Evolutionary conservation across 2,797 vertebrate genomes (phyloP), one percentile per base, ranked within the genome.

Genomic region (Onychomys leucogaster): DNA sequence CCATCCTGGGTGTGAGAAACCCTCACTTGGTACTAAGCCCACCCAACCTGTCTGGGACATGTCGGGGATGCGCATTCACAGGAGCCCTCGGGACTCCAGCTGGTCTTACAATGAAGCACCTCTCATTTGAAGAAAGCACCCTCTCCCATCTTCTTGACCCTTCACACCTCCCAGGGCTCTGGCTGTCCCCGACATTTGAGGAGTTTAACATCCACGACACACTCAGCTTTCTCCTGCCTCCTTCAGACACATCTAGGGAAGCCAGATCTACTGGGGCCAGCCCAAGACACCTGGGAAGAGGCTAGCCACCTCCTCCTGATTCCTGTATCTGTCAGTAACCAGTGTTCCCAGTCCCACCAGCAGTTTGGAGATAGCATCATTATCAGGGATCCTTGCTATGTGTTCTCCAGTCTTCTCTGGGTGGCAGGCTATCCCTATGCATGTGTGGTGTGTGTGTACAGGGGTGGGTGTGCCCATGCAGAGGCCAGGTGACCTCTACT

Each of bases 71-170:
- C 61, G 78, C 14, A 21, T 63, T 73, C 80, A 13, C 85, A 77
- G 52, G 41, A 23, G 27, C 25, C 73, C 25, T 37, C 23, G 17
- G 12, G 37, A n/a, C 29, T 46, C 84, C 21, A 5, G 55, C n/a
- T 63, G 85, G 32, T 65, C 61, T 88, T 55, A 73, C 78, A 96
- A 98, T 87, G 89, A 85, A 90, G 97, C 27, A 13, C 63, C 43
- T 83, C 75, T 61, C 16, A 2, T n/a, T 17, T 32, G 11, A 65
- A 91, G 34, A 49, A 89, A 65, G 21, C 32, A 2, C 3, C 12
- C 4, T 55, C 8, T 21, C 23, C 32, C 8, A 83, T 14, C 23
- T 29, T 73, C n/a, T 46, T 2, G 52, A 84, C 14, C 78, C 13
- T 61, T 29, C 37, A 57, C 32, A 25, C n/a, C 3, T 29, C 16